Base-by-base conservation (phyloP, 2,797 vertebrate species). In the Gorsachius magnificus region DNA sequence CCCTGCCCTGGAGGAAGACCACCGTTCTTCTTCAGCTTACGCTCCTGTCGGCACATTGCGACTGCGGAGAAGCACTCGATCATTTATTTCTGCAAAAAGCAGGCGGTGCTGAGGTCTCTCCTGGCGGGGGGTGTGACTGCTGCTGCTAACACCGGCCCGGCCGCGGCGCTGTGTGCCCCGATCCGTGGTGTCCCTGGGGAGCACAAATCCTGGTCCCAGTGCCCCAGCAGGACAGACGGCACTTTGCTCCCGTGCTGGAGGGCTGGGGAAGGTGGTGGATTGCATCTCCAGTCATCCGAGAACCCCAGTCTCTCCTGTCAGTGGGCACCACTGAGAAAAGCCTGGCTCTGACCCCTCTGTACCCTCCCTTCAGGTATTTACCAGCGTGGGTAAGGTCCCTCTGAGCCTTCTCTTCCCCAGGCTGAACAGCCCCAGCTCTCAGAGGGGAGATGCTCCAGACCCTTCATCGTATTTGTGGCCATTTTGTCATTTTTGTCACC, bases 81-180 rank as follows among this genome's bases (percentile, higher is more conserved):
- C 16, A 17, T 19, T 33, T 38, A 19, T 45, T 60, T 29, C 68
- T 45, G 43, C 28, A 35, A 31, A 36, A 56, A 45, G 10, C 41
- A n/a, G 36, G 14, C 5, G 0, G 1, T 36, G 13, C 5, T 6
- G 43, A 22, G 43, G 33, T 16, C 4, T 38, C 12, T 48, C 31
- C 41, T 13, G 31, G 35, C 38, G 31, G 74, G 45, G 45, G 29
- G 45, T 31, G 29, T 16, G 16, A 15, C 51, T n/a, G 16, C 7
- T 10, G 1, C 45, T 12, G 29, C 53, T 15, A n/a, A 13, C 51
- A 2, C 58, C 53, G 22, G 20, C 48, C 22, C 29, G 26, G 41
- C 70, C n/a, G n/a, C 0, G 1, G 24, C 66, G 33, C 51, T 15
- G 6, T 46, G n/a, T 61, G 60, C 61, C 53, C 41, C 24, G 28